Conservation (phyloP, 2,797 vertebrate genomes). For the Myotis findleyi region DNA sequence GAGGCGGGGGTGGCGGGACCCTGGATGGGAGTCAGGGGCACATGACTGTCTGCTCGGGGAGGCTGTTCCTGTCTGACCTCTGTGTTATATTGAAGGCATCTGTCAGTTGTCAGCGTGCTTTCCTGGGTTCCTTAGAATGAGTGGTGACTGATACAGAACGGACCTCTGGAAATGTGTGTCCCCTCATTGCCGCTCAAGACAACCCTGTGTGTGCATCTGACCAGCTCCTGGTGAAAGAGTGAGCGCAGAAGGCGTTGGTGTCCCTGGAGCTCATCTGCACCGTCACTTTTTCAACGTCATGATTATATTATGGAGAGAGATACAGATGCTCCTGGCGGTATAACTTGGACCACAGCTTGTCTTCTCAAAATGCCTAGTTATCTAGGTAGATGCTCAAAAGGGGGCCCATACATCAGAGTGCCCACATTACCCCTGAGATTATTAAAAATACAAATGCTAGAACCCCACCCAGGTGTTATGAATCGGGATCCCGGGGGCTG, state of each 20-base stretch:
- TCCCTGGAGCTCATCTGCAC: constrained; percentile 30
- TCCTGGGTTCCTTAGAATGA: constrained; percentile 43
- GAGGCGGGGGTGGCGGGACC: fast-evolving
- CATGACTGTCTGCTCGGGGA: neutral
- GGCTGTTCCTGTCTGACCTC: neutral
- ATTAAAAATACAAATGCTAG: neutral
- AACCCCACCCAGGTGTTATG: neutral
- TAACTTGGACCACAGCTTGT: neutral
- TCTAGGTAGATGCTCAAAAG: neutral
- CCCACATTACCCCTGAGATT: neutral
- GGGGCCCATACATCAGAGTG: neutral
- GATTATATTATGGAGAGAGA: neutral
- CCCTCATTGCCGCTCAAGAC: neutral
- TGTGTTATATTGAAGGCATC: neutral
- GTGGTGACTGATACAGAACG: neutral
- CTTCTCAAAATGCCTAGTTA: neutral
- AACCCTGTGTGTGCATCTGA: neutral
- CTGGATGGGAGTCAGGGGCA: neutral
- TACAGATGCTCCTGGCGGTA: neutral
- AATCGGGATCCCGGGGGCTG: neutral
- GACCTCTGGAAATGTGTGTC: neutral
- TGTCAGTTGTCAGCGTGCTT: neutral
- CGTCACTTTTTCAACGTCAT: neutral
- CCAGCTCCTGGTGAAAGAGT: neutral
- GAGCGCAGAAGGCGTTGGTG: neutral